These are phyloP conservation scores for Branchinecta lynchi DNA, from an alignment of 1,140 invertebrate species.

Conservation along the genomic window DNA sequence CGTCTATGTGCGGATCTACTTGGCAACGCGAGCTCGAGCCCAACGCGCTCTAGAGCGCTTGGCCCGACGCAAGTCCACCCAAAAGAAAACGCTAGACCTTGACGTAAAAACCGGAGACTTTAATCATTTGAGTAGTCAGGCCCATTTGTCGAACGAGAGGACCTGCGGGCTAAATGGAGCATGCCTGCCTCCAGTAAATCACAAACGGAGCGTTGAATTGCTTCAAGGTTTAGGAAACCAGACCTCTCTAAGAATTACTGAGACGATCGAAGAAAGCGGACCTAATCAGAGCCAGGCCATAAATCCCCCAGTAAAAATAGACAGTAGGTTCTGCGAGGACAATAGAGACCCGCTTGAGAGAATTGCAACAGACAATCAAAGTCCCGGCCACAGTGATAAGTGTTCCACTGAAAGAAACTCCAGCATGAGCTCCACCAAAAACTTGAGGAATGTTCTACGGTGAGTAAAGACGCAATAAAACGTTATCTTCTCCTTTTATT, in stretches of 20 bases:
- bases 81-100: background rate
- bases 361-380: no score
- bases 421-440: no score
- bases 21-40: conserved; percentile 78
- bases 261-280: background rate
- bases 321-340: background rate
- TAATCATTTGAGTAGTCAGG: no score
- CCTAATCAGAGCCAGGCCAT: background rate
- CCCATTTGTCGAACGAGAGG: no score
- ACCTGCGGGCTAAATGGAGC: no score
- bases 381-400: no score
- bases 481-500: no score
- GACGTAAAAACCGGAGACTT: no score
- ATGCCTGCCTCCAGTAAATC: background rate
- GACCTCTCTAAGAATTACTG: background rate
- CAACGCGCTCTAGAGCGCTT: conserved; percentile 59
- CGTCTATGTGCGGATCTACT: conserved; percentile 97
- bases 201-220: background rate
- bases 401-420: no score
- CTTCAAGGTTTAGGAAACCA: background rate
- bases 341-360: background rate
- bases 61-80: conserved; percentile 41
- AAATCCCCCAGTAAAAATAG: background rate
- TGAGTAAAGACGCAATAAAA: no score
- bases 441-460: no score